Conservation (phyloP, 2,888 invertebrate genomes). For the Lacanobia oleracea region DNA sequence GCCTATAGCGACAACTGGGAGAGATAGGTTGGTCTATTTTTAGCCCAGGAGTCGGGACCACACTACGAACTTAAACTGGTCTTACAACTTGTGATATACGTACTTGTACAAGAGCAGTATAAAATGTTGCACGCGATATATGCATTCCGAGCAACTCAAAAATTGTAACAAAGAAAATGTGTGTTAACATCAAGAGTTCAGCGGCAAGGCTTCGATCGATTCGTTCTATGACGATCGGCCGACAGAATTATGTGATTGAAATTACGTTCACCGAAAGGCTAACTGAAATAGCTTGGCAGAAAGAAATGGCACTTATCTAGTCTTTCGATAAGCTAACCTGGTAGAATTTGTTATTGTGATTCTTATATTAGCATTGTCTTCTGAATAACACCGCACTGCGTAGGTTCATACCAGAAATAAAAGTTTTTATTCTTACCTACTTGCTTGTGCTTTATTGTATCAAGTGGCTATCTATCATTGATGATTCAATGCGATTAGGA, state of each 20-base stretch:
- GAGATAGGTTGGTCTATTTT: conserved; percentile 40
- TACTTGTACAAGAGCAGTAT: conserved; percentile 12
- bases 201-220: conserved; percentile 14
- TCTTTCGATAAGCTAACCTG: background rate
- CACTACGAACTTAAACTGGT: conserved; percentile 22
- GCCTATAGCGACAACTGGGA: conserved; percentile 16
- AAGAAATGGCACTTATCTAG: conserved; percentile 3
- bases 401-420: too few relatives aligned
- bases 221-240: conserved; percentile 16
- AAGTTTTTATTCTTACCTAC: too few relatives aligned
- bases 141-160: conserved; percentile 17
- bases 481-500: background rate
- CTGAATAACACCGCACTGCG: background rate
- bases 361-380: background rate
- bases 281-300: background rate
- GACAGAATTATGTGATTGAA: conserved; percentile 22
- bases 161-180: conserved; percentile 15
- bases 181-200: conserved; percentile 9
- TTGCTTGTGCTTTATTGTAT: background rate
- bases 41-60: conserved; percentile 31
- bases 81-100: conserved; percentile 31
- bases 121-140: conserved; percentile 13
- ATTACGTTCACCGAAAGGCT: background rate
- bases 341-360: conserved; percentile 1
- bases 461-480: background rate